Evolutionary conservation across 1,140 invertebrate genomes (phyloP).

Genomic region (Scaptomyza montana): DNA sequence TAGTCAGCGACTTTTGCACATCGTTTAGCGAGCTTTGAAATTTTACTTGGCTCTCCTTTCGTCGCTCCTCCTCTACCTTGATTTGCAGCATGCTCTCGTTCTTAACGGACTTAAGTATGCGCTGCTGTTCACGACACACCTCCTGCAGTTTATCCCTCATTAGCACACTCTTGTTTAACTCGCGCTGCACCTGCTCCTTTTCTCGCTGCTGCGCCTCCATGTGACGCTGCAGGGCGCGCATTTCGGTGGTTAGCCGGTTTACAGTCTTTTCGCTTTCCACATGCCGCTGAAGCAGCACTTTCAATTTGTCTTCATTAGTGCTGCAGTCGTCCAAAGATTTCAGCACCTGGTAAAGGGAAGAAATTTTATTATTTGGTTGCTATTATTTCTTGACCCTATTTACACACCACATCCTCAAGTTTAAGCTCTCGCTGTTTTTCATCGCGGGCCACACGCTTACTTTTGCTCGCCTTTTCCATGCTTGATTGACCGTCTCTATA

Average conservation of each 20-base stretch:
- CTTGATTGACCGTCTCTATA: constrained; percentile 35
- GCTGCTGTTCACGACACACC: constrained; percentile 94
- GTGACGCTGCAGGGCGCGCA: constrained; percentile 88
- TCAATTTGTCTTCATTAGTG: constrained; percentile 89
- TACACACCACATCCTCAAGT: constrained; percentile 72
- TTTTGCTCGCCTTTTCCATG: constrained; percentile 72
- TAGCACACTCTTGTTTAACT: constrained; percentile 92
- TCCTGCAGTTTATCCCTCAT: constrained; percentile 92
- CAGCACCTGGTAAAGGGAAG: constrained; percentile 86
- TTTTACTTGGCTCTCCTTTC: constrained; percentile 93
- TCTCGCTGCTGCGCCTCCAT: constrained; percentile 87
- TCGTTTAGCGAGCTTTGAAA: constrained; percentile 94
- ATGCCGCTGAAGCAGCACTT: constrained; percentile 90
- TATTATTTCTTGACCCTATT: background rate
- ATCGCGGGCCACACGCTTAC: constrained; percentile 70
- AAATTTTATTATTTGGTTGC: constrained; percentile 1
- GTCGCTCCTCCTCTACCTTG: constrained; percentile 93
- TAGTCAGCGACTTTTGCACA: constrained; percentile 91
- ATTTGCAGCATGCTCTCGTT: constrained; percentile 84
- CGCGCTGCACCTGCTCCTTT: constrained; percentile 92
- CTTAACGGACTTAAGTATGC: constrained; percentile 94
- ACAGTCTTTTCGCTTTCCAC: constrained; percentile 91
- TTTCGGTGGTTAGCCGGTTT: constrained; percentile 87
- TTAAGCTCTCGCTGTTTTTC: constrained; percentile 79
- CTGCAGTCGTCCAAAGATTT: constrained; percentile 88